Evolutionary conservation across 1,140 invertebrate genomes (phyloP), one percentile per base, ranked within the genome.

Genomic region (Parapsyche elsis): DNA sequence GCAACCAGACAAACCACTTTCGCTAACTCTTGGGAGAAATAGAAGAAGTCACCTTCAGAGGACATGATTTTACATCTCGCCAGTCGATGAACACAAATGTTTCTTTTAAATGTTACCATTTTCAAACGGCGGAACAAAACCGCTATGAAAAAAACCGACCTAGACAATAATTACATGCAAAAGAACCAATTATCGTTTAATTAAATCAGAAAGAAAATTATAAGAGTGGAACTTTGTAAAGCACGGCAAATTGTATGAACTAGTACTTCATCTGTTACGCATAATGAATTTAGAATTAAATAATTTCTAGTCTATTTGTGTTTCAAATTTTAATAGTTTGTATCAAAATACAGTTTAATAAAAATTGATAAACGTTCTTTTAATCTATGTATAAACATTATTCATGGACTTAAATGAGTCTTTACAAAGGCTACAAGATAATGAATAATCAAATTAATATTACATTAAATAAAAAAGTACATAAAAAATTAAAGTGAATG

Each of bases 1-100:
- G 24, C 59, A 64, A 77, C 75, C 57, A 45, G 75, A 77, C 75
- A 64, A 77, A 77, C 75, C 75, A 77, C 75, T 77, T 77, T 77
- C 75, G 75, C 75, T 77, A 23, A 38, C 24, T 77, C 7, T 64
- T 38, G 30, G 49, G 53, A 76, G 75, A 77, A 77, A 77, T 77
- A 64, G 75, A 77, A 77, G 45, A 77, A 45, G 75, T 16, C n/a
- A 77, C 30, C 16, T 77, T 44, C 57, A 5, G 30, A 38, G 30
- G 30, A 38, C 30, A 44, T 14, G 10, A 44, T 74, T 74, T 49
- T 16, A 76, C 57, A 21, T 59, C 26, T 49, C 45, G 16, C 71
- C 49, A 76, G 30, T 38, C 30, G 30, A 38, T 7, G 30, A 38
- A 38, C 7, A 38, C 1, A 38, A 38, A 7, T 38, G 7, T 38